Evolutionary conservation across 2,113 vertebrate genomes (phyloP).

Genomic region (Gnathonemus longibarbis): DNA sequence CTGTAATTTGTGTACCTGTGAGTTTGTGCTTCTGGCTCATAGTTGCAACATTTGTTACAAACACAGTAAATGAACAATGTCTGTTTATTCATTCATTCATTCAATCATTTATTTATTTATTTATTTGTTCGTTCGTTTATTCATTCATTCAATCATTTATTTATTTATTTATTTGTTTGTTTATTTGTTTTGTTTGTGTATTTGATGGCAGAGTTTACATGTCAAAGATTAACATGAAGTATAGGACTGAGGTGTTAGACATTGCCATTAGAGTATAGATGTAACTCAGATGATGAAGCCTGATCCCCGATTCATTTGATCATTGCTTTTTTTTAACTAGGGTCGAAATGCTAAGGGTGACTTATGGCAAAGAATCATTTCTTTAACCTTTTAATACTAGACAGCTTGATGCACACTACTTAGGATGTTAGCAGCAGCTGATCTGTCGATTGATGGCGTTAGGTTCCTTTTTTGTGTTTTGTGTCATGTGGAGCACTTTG

Average conservation of each 20-base stretch:
- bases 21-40: conserved; percentile 29
- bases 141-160: background rate
- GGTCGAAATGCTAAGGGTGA: background rate
- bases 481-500: background rate
- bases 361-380: background rate
- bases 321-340: background rate
- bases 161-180: background rate
- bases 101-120: background rate
- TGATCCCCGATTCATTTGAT: background rate
- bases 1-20: conserved; percentile 9
- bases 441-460: background rate
- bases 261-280: background rate
- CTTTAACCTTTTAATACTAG: background rate
- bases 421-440: background rate
- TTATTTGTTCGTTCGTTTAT: background rate
- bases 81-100: background rate
- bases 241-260: background rate
- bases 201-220: conserved; percentile 9
- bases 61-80: background rate
- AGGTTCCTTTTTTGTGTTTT: background rate
- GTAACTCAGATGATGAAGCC: background rate
- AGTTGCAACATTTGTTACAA: conserved; percentile 9
- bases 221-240: conserved; percentile 10
- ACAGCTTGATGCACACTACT: background rate
- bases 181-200: conserved; percentile 4